phyloP scores from a whole-genome alignment of 2,113 vertebrate species.

The Pelusios castaneus region DNA sequence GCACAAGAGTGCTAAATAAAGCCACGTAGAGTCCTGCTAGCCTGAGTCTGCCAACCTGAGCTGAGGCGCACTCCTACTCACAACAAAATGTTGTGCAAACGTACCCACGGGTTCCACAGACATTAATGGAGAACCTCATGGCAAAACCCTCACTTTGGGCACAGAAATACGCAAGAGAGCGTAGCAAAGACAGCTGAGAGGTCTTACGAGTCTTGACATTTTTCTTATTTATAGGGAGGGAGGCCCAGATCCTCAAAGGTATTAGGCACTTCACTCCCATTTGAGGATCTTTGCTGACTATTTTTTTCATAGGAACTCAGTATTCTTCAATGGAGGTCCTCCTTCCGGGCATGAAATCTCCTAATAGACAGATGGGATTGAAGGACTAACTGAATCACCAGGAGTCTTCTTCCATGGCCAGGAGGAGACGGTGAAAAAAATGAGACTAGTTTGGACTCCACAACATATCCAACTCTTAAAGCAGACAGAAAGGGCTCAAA shows the following conservation, averaged over 20 bases:
- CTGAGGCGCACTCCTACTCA: no score
- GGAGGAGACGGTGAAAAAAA: background rate
- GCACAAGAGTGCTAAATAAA: no score
- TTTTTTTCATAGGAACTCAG: background rate
- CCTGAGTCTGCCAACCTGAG: no score
- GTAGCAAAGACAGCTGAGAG: background rate
- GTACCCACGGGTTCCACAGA: background rate
- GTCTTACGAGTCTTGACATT: background rate
- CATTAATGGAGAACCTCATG: background rate
- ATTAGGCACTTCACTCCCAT: no score
- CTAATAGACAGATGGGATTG: background rate
- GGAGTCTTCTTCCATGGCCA: background rate
- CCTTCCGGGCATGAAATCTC: background rate
- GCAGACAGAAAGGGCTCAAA: background rate
- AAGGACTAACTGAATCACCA: background rate
- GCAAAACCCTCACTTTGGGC: background rate
- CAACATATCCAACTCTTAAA: background rate
- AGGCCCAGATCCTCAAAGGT: background rate
- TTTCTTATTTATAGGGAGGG: background rate
- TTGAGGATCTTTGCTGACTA: no score
- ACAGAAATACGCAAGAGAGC: background rate
- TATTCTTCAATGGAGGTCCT: background rate
- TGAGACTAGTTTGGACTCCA: background rate
- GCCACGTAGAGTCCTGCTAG: no score
- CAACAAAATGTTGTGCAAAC: no score